Conservation (phyloP, 2,888 invertebrate genomes). For the Tipula lateralis region DNA sequence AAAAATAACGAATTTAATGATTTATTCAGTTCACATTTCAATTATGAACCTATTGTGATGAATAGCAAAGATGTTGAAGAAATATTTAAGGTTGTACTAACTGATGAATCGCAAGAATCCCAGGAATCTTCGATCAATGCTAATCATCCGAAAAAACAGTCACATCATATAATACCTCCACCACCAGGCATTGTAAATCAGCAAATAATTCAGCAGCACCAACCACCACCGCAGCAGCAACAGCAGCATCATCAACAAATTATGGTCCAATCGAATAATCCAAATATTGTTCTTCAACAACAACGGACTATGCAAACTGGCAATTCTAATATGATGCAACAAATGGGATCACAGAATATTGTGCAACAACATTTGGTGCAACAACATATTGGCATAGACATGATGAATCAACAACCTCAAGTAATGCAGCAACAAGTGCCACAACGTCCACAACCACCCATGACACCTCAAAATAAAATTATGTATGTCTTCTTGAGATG, state of each 20-base stretch:
- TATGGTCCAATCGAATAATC: constrained; percentile 13
- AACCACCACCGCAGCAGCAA: constrained; percentile 33
- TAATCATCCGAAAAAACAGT: background rate
- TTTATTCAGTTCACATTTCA: constrained; percentile 64
- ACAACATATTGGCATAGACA: constrained; percentile 26
- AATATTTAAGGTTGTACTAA: constrained; percentile 83
- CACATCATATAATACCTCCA: constrained; percentile 28
- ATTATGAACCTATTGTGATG: constrained; percentile 74
- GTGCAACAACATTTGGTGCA: constrained; percentile 31
- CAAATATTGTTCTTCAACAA: constrained; percentile 25
- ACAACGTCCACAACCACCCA: background rate
- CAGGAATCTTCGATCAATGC: constrained; percentile 59
- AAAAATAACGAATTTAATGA: constrained; percentile 65
- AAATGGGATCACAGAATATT: constrained; percentile 20
- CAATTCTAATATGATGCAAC: constrained; percentile 12
- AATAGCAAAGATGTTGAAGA: constrained; percentile 89
- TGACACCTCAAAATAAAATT: constrained; percentile 27
- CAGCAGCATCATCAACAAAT: constrained; percentile 30
- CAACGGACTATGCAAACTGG: constrained; percentile 11
- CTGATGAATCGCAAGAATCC: constrained; percentile 74
- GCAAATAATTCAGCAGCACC: constrained; percentile 30
- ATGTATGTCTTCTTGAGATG: background rate
- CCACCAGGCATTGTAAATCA: constrained; percentile 29
- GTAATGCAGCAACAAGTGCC: constrained; percentile 4
- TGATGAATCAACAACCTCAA: constrained; percentile 29